phyloP scores from a whole-genome alignment of 2,888 invertebrate species.

The Dasysyrphus tricinctus region DNA sequence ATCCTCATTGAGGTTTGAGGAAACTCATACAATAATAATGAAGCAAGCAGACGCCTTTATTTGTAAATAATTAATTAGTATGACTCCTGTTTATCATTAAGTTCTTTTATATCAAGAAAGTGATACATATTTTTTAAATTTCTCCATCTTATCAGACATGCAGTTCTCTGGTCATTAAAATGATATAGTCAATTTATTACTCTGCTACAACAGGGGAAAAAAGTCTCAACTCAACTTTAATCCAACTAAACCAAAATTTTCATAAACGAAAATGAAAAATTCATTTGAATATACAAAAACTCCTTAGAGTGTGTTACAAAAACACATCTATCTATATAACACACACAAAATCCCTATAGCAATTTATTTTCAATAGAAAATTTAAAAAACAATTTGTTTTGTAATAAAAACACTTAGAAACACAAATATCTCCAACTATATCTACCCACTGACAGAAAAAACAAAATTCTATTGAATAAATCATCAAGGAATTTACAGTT shows the following conservation, averaged over 20 bases:
- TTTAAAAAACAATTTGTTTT: conserved; percentile 4
- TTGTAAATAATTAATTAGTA: too few relatives aligned
- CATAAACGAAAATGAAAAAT: neutral
- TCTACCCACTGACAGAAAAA: conserved; percentile 1
- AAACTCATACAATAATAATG: too few relatives aligned
- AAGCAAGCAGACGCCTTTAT: too few relatives aligned
- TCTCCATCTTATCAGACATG: too few relatives aligned
- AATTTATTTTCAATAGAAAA: conserved; percentile 14
- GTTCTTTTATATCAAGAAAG: too few relatives aligned
- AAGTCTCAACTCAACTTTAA: neutral
- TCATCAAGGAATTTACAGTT: conserved; percentile 31
- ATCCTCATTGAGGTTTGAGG: too few relatives aligned
- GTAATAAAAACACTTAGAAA: conserved; percentile 13
- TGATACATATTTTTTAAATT: too few relatives aligned
- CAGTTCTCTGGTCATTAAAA: too few relatives aligned
- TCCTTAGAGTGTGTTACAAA: conserved; percentile 7
- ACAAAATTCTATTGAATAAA: conserved; percentile 52
- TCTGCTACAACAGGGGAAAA: too few relatives aligned
- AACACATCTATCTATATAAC: neutral
- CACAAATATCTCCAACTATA: neutral
- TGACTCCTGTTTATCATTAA: too few relatives aligned
- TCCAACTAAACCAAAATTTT: neutral
- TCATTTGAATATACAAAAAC: neutral
- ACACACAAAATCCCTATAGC: conserved; percentile 7
- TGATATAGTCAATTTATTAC: too few relatives aligned